Evolutionary conservation across 1,140 invertebrate species (phyloP).

Genomic region (Lepidurus packardi): DNA sequence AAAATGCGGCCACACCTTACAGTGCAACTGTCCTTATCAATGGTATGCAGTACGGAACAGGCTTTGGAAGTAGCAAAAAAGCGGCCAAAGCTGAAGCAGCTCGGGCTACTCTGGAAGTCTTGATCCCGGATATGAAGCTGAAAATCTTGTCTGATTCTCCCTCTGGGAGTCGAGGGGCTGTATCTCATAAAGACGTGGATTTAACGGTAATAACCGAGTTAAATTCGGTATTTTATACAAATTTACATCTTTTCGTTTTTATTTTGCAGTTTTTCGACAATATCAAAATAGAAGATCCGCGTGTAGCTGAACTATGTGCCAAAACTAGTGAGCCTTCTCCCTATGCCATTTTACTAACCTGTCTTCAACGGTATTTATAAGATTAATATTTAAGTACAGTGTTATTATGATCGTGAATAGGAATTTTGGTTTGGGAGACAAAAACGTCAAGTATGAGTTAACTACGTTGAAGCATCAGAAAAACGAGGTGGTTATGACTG

Average conservation of each 20-base stretch:
- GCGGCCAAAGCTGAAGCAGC: constrained; percentile 90
- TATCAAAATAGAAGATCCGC: constrained; percentile 84
- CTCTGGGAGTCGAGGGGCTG: constrained; percentile 42
- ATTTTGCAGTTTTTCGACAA: constrained; percentile 78
- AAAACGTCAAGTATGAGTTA: constrained; percentile 79
- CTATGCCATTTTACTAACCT: constrained; percentile 85
- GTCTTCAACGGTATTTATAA: constrained; percentile 62
- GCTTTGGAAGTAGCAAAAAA: constrained; percentile 89
- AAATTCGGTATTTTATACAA: constrained; percentile 29
- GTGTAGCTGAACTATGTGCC: constrained; percentile 86
- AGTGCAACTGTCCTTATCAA: constrained; percentile 87
- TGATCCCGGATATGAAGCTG: constrained; percentile 88
- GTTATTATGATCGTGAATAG: constrained; percentile 42
- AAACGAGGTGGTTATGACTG: constrained; percentile 90
- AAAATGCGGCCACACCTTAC: constrained; percentile 89
- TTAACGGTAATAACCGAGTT: constrained; percentile 51
- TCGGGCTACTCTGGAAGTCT: constrained; percentile 77
- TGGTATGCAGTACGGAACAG: constrained; percentile 84
- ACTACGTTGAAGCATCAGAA: constrained; percentile 84
- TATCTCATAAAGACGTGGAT: constrained; percentile 51
- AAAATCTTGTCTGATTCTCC: constrained; percentile 43
- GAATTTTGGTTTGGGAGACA: constrained; percentile 85
- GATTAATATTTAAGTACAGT: constrained; percentile 16
- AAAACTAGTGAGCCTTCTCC: constrained; percentile 92
- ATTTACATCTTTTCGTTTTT: constrained; percentile 37